Conservation (phyloP, 2,113 vertebrate species). For the Dasyurus viverrinus region DNA sequence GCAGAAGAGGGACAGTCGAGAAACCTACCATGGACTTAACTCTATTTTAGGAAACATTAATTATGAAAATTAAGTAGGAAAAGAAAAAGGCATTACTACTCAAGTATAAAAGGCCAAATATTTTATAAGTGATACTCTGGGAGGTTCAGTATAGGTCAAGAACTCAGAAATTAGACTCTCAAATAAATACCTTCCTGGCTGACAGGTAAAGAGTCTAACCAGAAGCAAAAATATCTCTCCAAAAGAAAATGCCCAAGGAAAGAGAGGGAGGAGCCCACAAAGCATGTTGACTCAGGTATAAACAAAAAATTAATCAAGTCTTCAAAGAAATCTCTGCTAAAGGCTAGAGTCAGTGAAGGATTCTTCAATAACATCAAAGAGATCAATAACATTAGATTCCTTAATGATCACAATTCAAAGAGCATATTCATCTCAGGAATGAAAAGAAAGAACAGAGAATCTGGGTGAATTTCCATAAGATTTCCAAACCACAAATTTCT, state of each 20-base stretch:
- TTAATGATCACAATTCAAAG: background rate
- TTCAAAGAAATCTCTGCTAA: conserved; percentile 17
- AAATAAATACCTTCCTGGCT: background rate
- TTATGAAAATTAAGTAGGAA: conserved; percentile 24
- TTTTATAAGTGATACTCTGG: conserved; percentile 39
- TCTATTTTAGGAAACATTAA: background rate
- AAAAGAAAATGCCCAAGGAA: conserved; percentile 12
- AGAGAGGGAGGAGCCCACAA: conserved; percentile 13
- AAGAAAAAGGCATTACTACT: background rate
- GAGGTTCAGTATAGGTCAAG: conserved; percentile 21
- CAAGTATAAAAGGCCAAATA: conserved; percentile 37
- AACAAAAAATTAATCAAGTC: conserved; percentile 34
- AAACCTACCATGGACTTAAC: background rate
- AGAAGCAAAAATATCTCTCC: conserved; percentile 16
- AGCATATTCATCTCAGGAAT: background rate
- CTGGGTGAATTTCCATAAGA: background rate
- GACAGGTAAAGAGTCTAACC: conserved; percentile 37
- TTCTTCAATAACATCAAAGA: conserved; percentile 38
- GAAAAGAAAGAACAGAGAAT: background rate
- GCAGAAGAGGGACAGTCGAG: background rate
- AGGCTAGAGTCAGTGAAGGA: conserved; percentile 8
- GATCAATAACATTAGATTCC: background rate
- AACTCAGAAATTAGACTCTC: conserved; percentile 24
- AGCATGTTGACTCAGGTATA: background rate
- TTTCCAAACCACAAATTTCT: background rate